Conservation (phyloP, 2,888 invertebrate species). For the Aquatica leii region DNA sequence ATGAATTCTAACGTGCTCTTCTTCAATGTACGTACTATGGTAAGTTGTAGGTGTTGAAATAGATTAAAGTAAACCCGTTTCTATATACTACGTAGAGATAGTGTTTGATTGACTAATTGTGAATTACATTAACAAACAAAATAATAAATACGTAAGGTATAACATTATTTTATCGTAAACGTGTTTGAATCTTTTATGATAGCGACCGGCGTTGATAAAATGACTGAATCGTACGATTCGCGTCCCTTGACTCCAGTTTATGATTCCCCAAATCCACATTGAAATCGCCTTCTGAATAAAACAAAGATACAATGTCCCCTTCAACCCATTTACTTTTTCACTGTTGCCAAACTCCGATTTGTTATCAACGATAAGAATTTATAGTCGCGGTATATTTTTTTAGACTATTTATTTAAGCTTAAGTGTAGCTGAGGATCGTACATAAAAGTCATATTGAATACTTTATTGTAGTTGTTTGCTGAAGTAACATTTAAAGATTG, state of each 20-base stretch:
- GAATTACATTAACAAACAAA: constrained; percentile 13
- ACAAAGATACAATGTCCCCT: constrained; percentile 45
- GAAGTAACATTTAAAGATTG: constrained; percentile 6
- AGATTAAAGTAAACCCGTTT: constrained; percentile 11
- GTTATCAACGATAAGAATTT: constrained; percentile 44
- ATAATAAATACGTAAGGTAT: no score
- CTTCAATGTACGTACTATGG: constrained; percentile 16
- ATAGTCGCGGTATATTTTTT: constrained; percentile 42
- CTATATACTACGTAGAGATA: not conserved
- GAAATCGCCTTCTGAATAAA: constrained; percentile 50
- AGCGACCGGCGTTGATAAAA: constrained; percentile 45
- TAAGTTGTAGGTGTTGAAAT: constrained; percentile 23
- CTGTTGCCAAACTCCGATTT: constrained; percentile 38
- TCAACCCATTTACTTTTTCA: constrained; percentile 46
- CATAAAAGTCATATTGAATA: constrained; percentile 24
- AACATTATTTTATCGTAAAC: constrained; percentile 17
- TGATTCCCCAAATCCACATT: constrained; percentile 52
- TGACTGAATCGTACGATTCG: constrained; percentile 44
- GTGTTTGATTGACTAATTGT: not conserved
- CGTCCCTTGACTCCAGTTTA: constrained; percentile 50
- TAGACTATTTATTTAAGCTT: constrained; percentile 39
- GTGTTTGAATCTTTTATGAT: constrained; percentile 24
- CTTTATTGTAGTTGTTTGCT: constrained; percentile 23
- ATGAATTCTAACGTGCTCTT: constrained; percentile 20
- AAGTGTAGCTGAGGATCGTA: constrained; percentile 8